Base-by-base conservation (phyloP, 2,888 invertebrate genomes). In the Cheilosia impressa region DNA sequence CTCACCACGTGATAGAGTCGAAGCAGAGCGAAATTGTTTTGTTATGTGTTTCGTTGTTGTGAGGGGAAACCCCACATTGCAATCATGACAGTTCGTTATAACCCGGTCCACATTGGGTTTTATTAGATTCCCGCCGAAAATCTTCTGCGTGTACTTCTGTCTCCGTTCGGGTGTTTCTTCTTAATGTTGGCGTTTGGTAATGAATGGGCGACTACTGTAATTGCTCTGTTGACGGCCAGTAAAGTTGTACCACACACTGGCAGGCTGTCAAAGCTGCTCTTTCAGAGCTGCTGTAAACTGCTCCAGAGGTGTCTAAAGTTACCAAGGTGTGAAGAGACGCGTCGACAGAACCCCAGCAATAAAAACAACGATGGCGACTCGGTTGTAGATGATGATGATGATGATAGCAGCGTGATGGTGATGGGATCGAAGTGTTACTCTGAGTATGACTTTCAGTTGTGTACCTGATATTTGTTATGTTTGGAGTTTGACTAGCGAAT, bases 401-500 rank as follows among this genome's bases (percentile, higher is more conserved):
- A 50, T n/a, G 41, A 47, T 31, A 38, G 68, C 68, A 34, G 19
- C 57, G 58, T 24, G 7, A 62, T 58, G 72, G 66, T 66, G 78
- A 73, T 50, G 78, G 41, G 73, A 60, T 73, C 66, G 45, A 83
- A 66, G 78, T 79, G 83, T 78, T 78, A 78, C 68, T 62, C 68
- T 31, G 45, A 78, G 75, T 81, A 75, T 72, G 53, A 73, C 68
- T 71, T 69, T 57, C 69, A 65, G 62, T 66, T 68, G 57, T 63
- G 63, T 65, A 58, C 34, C 52, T 71, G 50, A 50, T 63, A 68
- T 81, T 76, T 81, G 72, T 76, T 81, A 81, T 68, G 68, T 77
- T 81, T 81, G 53, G 53, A 76, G 72, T 81, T 85, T 81, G 85
- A 85, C 81, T 81, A 68, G 72, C 75, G 71, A 68, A 77, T 81